A percentile compares a stretch with the other conserved stretches of the same genome.
These are phyloP conservation scores for Onchidella celtica DNA, from an alignment of 2,888 invertebrate genomes.

Conservation along the genomic window DNA sequence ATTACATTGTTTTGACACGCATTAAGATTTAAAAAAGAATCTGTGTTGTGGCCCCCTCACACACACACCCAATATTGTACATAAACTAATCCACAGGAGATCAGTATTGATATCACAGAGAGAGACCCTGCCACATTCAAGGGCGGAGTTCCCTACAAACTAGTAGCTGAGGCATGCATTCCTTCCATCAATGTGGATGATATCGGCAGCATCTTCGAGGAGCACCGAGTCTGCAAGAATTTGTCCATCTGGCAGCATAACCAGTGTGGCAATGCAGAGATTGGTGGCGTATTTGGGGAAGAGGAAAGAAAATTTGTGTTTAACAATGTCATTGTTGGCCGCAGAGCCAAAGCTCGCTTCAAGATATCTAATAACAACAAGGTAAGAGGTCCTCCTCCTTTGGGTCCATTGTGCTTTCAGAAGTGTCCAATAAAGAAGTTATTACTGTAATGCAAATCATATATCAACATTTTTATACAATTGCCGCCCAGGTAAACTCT, in stretches of 20 bases:
- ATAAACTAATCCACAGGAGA: slow-evolving; percentile 72
- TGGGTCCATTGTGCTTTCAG: no score
- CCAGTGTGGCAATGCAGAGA: slow-evolving; percentile 68
- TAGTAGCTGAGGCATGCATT: slow-evolving; percentile 78
- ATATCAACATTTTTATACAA: no score
- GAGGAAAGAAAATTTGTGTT: slow-evolving; percentile 80
- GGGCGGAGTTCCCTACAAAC: slow-evolving; percentile 77
- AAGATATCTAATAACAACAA: slow-evolving; percentile 79
- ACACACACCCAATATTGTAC: no score
- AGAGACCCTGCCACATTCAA: slow-evolving; percentile 75
- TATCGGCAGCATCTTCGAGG: slow-evolving; percentile 79
- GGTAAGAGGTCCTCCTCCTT: slow-evolving; percentile 60
- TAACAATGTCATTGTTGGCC: slow-evolving; percentile 79
- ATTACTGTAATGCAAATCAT: no score
- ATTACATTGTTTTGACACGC: no score
- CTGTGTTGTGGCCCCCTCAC: no score
- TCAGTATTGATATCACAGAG: slow-evolving; percentile 78
- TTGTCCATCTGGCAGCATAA: slow-evolving; percentile 76
- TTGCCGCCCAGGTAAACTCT: no score
- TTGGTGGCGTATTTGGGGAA: slow-evolving; percentile 79
- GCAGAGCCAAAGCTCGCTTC: slow-evolving; percentile 78
- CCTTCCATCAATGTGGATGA: slow-evolving; percentile 78
- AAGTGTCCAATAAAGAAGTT: no score
- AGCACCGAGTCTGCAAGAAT: slow-evolving; percentile 79
- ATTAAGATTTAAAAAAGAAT: no score